phyloP scores from a whole-genome alignment of 2,888 invertebrate genomes.

The Oscheius onirici region DNA sequence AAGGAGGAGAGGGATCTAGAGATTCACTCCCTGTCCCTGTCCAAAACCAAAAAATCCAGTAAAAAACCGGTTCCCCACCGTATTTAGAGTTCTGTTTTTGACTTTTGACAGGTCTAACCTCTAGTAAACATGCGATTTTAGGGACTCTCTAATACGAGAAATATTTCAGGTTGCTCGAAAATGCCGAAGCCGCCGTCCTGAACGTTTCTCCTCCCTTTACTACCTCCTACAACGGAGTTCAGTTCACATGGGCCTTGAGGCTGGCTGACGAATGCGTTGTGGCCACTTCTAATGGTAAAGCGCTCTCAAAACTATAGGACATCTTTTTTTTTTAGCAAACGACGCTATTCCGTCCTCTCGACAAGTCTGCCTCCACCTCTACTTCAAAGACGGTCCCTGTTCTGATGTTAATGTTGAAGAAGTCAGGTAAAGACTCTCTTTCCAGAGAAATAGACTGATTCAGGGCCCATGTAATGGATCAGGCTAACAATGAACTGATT shows the following conservation, averaged over 20 bases:
- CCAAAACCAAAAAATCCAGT: too few relatives aligned
- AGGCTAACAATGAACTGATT: constrained; percentile 23
- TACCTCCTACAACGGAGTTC: constrained; percentile 68
- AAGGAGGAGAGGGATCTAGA: not conserved
- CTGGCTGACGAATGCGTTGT: constrained; percentile 57
- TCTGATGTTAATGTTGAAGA: constrained; percentile 61
- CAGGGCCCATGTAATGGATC: constrained; percentile 17
- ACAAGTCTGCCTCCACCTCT: constrained; percentile 63
- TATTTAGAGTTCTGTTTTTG: too few relatives aligned
- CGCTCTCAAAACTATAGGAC: not conserved
- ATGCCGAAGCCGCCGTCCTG: constrained; percentile 62
- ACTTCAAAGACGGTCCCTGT: constrained; percentile 69
- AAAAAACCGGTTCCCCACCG: too few relatives aligned
- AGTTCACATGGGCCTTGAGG: constrained; percentile 68
- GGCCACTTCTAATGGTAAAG: constrained; percentile 41
- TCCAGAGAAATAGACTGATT: not conserved
- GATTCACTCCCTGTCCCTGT: not conserved
- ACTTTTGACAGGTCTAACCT: too few relatives aligned
- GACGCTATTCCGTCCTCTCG: constrained; percentile 25
- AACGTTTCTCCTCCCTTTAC: constrained; percentile 69
- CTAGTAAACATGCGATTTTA: too few relatives aligned
- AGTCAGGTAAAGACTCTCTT: constrained; percentile 44
- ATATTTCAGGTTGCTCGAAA: constrained; percentile 59
- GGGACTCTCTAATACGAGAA: not conserved
- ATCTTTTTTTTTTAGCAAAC: not conserved